Evolutionary conservation across 1,140 invertebrate genomes (phyloP).

Genomic region (Nephotettix cincticeps): DNA sequence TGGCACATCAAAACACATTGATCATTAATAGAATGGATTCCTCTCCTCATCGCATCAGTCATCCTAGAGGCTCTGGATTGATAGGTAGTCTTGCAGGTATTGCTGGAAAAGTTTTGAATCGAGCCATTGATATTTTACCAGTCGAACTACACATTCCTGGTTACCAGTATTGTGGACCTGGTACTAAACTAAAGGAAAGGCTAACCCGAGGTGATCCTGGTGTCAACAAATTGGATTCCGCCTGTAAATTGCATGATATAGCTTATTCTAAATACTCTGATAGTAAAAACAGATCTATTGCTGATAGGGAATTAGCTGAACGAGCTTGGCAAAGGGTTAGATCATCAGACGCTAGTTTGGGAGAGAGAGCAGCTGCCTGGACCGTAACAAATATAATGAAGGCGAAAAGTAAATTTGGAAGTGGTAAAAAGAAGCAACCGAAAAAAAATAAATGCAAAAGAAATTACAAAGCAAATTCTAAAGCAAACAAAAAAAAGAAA

Average conservation of each 20-base stretch:
- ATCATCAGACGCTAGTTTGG: conserved; percentile 44
- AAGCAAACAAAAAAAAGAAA: not conserved
- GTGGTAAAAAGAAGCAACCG: not conserved
- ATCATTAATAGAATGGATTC: not conserved
- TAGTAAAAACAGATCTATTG: conserved; percentile 44
- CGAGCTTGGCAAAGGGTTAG: conserved; percentile 47
- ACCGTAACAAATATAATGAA: conserved; percentile 43
- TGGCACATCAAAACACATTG: not conserved
- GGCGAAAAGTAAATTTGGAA: conserved; percentile 43
- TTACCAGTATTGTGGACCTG: conserved; percentile 51
- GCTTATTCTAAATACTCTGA: conserved; percentile 46
- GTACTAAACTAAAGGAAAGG: conserved; percentile 49
- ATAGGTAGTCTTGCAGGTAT: not conserved
- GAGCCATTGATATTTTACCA: conserved; percentile 48
- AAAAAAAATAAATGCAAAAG: not conserved
- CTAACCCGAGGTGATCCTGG: conserved; percentile 47
- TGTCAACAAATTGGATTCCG: conserved; percentile 49
- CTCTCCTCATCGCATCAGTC: not conserved
- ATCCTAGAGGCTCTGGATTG: not conserved
- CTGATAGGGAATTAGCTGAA: conserved; percentile 46
- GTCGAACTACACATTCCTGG: conserved; percentile 50
- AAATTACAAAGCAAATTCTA: not conserved
- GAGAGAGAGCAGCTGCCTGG: conserved; percentile 44
- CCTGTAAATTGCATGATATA: conserved; percentile 52
- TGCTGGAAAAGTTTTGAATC: not conserved